Evolutionary conservation across 2,113 vertebrate species (phyloP), one percentile per base, ranked within the genome.

Genomic region (Desmodus rotundus): DNA sequence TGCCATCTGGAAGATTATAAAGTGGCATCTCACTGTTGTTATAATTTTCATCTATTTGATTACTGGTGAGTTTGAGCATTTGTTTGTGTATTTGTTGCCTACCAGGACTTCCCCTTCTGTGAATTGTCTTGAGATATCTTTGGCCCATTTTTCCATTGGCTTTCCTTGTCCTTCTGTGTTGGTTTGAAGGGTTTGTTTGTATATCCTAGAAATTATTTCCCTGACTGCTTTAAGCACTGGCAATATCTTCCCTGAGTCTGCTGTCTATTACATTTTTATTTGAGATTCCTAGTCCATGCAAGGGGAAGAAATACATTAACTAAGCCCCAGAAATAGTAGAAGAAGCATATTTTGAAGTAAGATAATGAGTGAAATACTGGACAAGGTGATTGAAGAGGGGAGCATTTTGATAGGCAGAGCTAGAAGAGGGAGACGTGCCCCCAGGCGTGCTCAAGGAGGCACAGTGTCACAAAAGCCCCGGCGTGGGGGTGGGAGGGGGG

Each of bases 141-240:
- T 1, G 24, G 43, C 36, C 36, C 20, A 47, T 81, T 90, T 92
- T 94, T 19, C 70, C 77, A n/a, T 90, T 82, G 68, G 52, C 36
- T 87, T 90, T 45, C 10, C 52, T 87, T 65, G 63, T 61, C 36
- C 36, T 81, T 91, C 61, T 85, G 52, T 47, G 58, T 77, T 56
- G 73, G 73, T 63, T 82, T 89, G 74, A 50, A 87, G 20, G 50
- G 56, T 73, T 83, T 87, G 26, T 72, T 87, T 72, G 86, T 70
- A 43, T 78, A 50, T 77, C 56, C 61, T 52, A 45, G 61, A 93
- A 90, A 77, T 52, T 72, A 94, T 78, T 94, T 76, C 7, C 31
- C 87, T 73, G 74, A 58, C 61, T 96, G 28, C 92, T 87, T 72
- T 52, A 92, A 52, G 52, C 45, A 43, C 52, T 97, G 89, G 86